A percentile compares a stretch with the other conserved stretches of the same genome.
These are phyloP conservation scores for Dorcus hopei DNA, from an alignment of 2,888 invertebrate genomes.

Conservation along the genomic window DNA sequence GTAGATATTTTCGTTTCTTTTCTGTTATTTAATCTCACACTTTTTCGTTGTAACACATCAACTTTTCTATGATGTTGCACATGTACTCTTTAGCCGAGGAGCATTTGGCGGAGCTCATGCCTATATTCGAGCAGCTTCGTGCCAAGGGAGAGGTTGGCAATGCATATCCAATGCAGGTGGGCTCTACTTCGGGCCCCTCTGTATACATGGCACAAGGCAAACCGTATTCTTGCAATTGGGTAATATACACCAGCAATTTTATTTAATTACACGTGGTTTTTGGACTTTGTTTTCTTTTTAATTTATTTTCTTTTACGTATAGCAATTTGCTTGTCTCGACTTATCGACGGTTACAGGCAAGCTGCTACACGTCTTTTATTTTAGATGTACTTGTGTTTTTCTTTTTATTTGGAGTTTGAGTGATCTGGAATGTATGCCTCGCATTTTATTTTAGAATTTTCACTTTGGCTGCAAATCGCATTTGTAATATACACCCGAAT, in stretches of 20 bases:
- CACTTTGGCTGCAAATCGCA: too few relatives aligned
- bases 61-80: constrained; percentile 20
- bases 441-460: not conserved
- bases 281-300: constrained; percentile 15
- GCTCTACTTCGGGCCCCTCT: constrained; percentile 65
- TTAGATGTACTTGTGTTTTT: constrained; percentile 9
- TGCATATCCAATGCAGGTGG: constrained; percentile 87
- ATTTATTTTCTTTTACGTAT: constrained; percentile 10
- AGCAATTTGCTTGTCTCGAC: not conserved
- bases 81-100: constrained; percentile 69
- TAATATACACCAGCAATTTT: constrained; percentile 50
- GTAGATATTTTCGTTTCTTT: too few relatives aligned
- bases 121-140: constrained; percentile 90
- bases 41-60: too few relatives aligned
- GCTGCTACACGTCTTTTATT: constrained; percentile 8
- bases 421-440: constrained; percentile 8
- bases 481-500: too few relatives aligned
- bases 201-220: constrained; percentile 56
- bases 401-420: constrained; percentile 1
- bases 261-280: constrained; percentile 15
- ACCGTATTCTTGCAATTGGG: constrained; percentile 71
- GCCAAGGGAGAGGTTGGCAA: constrained; percentile 88
- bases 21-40: too few relatives aligned
- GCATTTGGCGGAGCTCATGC: constrained; percentile 93
- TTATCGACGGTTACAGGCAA: not conserved